Evolutionary conservation across 2,888 invertebrate genomes (phyloP).

Genomic region (Fabriciana adippe): DNA sequence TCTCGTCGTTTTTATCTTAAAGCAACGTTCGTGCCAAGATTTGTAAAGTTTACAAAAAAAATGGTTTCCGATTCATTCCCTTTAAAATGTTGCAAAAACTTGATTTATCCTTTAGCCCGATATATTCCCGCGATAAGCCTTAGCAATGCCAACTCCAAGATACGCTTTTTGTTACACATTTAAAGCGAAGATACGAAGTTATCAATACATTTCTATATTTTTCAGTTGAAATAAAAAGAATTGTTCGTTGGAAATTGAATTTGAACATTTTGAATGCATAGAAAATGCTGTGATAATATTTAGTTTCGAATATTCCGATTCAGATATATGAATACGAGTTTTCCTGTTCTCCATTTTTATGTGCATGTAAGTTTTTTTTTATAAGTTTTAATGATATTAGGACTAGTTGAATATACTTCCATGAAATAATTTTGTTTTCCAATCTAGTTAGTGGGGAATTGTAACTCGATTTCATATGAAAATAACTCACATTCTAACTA

Average conservation of each 20-base stretch:
- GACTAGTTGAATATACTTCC: too few relatives aligned
- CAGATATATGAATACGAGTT: too few relatives aligned
- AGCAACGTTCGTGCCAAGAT: conserved; percentile 8
- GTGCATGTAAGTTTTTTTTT: too few relatives aligned
- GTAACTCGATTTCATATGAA: too few relatives aligned
- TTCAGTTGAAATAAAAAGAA: conserved; percentile 21
- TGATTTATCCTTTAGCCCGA: conserved; percentile 67
- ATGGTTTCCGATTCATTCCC: conserved; percentile 13
- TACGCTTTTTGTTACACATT: conserved; percentile 41
- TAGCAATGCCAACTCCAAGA: conserved; percentile 47
- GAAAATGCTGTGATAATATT: conserved; percentile 6
- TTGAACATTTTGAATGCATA: conserved; percentile 4
- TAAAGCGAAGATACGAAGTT: conserved; percentile 36
- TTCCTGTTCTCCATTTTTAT: too few relatives aligned
- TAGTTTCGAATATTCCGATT: too few relatives aligned
- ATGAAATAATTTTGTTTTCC: too few relatives aligned
- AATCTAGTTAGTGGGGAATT: too few relatives aligned
- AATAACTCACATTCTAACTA: too few relatives aligned
- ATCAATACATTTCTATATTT: conserved; percentile 21
- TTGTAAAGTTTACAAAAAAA: conserved; percentile 18
- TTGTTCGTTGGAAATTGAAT: conserved; percentile 3
- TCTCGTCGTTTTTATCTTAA: background rate
- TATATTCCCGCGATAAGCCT: conserved; percentile 68
- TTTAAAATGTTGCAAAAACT: conserved; percentile 49
- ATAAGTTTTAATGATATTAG: too few relatives aligned